Base-by-base conservation (phyloP, 2,888 invertebrate species). In the Eucera pruinosa region DNA sequence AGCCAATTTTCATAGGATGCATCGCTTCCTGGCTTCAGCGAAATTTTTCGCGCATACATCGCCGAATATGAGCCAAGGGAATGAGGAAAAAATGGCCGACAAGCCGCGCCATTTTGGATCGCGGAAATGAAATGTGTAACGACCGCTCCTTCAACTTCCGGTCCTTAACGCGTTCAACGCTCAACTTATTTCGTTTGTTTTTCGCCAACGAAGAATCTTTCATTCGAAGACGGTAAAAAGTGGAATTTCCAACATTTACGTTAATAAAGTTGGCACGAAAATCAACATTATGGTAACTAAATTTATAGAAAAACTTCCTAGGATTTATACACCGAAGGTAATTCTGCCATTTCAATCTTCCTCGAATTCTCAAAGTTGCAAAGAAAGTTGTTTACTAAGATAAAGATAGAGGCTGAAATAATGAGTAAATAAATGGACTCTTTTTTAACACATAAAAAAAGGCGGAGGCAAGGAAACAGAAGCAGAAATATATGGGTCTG, bases 71-170 rank as follows among this genome's bases (percentile, higher is more conserved):
- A 76, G 57, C 66, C 30, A 13, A 33, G 11, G 23, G 27, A 54
- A 47, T 18, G n/a, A 15, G 20, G 2, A 25, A 50, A 25, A 52
- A 58, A 45, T 25, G 36, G 45, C n/a, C 5, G 43, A 18, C 48
- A 18, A 48, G 43, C 45, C n/a, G 39, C 18, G 45, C 23, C 39
- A 20, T 33, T 25, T 41, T 25, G 33, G 9, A 48, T 5, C 52
- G 33, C 36, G 41, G 55, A 75, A 62, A 76, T 76, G 76, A 76
- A 67, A 76, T 62, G 76, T 50, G 67, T 66, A 66, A 54, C 30
- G 47, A 36, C 30, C 36, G 15, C 23, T 52, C 20, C 18, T 25
- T 47, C 25, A 18, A 25, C 30, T 11, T 30, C 25, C n/a, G 45
- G 55, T 25, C 41, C 55, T 73, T 27, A 45, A 73, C 57, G 52